Conservation (phyloP, 92 coral and sea anemone species). For the Metridium senile region DNA sequence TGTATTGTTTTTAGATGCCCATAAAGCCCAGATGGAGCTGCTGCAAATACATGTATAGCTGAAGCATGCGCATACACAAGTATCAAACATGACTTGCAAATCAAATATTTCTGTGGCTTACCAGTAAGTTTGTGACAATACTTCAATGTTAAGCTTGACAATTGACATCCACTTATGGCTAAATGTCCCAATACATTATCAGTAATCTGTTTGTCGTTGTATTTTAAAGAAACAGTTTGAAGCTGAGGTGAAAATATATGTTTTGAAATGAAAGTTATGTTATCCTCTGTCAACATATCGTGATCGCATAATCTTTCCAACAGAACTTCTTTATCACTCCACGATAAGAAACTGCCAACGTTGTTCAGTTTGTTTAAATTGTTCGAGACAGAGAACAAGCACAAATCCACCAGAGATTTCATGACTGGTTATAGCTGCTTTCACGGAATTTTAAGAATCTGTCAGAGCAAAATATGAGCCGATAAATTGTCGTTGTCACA, state of each 20-base stretch:
- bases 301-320: constrained; percentile 79
- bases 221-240: constrained; percentile 49
- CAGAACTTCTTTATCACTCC: constrained; percentile 68
- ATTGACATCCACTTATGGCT: constrained; percentile 57
- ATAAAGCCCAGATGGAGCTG: too few species aligned
- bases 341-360: constrained; percentile 59
- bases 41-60: too few species aligned
- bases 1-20: too few species aligned
- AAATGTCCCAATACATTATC: constrained; percentile 58
- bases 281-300: constrained; percentile 62
- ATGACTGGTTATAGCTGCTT: too few species aligned
- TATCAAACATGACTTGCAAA: not conserved
- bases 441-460: too few species aligned
- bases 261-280: constrained; percentile 55
- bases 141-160: constrained; percentile 48
- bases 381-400: constrained; percentile 71
- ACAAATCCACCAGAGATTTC: constrained; percentile 70
- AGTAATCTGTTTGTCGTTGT: constrained; percentile 57
- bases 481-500: too few species aligned
- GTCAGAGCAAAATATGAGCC: too few species aligned
- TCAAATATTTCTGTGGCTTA: constrained; percentile 5
- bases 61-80: too few species aligned
- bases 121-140: constrained; percentile 67
- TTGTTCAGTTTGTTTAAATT: constrained; percentile 63
- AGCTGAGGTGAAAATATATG: constrained; percentile 62